Evolutionary conservation across 1,140 invertebrate genomes (phyloP).

Genomic region (Nasonia giraulti): DNA sequence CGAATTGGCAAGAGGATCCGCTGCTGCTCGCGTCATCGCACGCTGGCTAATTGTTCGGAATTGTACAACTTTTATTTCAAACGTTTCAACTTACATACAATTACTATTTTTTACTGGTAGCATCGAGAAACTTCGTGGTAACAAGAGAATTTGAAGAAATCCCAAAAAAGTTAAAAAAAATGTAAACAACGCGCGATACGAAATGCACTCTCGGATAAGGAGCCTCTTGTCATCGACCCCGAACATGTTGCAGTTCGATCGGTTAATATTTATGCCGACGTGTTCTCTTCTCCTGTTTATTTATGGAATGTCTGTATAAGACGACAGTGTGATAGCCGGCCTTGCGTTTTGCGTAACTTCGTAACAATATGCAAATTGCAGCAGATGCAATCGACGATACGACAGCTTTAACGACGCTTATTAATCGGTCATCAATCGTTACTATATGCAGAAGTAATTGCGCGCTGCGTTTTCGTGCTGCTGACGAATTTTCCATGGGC

Average conservation of each 20-base stretch:
- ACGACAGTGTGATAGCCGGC: background rate
- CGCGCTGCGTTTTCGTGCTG: too few species aligned
- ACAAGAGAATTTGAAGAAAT: background rate
- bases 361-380: background rate
- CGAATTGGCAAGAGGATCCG: background rate
- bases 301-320: background rate
- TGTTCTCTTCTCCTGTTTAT: background rate
- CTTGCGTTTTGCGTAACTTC: background rate
- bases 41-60: background rate
- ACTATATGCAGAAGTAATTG: too few species aligned
- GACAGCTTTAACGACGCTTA: background rate
- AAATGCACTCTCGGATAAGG: constrained; percentile 44
- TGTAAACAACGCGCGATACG: constrained; percentile 37
- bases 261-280: background rate
- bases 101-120: too few species aligned
- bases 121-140: too few species aligned
- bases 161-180: background rate
- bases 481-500: too few species aligned
- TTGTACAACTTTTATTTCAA: background rate
- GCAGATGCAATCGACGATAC: background rate
- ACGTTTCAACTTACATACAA: too few species aligned
- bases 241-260: constrained; percentile 28
- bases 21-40: too few species aligned
- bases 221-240: constrained; percentile 48
- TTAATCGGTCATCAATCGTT: constrained; percentile 8